Base-by-base conservation (phyloP, 2,888 invertebrate genomes). In the Leptura quadrifasciata region DNA sequence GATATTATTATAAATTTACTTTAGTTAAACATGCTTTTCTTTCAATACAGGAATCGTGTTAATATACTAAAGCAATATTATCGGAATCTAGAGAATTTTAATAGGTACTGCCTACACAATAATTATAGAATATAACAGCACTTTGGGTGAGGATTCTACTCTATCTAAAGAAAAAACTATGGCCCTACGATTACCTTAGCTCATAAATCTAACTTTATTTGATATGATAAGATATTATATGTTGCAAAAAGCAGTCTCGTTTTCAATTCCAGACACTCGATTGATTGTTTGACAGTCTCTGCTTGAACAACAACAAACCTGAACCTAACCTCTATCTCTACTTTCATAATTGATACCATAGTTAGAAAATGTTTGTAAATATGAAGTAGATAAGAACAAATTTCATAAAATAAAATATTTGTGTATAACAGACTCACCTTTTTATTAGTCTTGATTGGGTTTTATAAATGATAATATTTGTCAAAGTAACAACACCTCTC, bases 211-310 rank as follows among this genome's bases (percentile, higher is more conserved):
- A 55, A 65, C 47, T 69, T 75, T 78, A 80, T 76, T 80, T 86
- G 85, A 87, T 86, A 86, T 87, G 87, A 85, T 83, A 82, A 85
- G 86, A 86, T 87, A 86, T 85, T 84, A 79, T 84, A 80, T 76
- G 85, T 85, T 85, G 76, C 83, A 75, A 79, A 79, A 81, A 80
- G 79, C 85, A 85, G 85, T 85, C 85, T 85, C 83, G 78, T 78
- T 75, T 77, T 72, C 78, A 75, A 69, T 81, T 68, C 74, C 77
- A 76, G 60, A 54, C 77, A 76, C 15, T 70, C 74, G 63, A 63
- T 63, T 39, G 35, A 63, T 20, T 63, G 63, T 67, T 61, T 74
- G 39, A 68, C 55, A 35, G 67, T 67, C 69, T 55, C 57, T 57
- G 69, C n/a, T 39, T 18, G 47, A 12, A 47, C 47, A 47, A 47